Base-by-base conservation (phyloP, 2,888 invertebrate species). In the Stenolophus ochropezus region DNA sequence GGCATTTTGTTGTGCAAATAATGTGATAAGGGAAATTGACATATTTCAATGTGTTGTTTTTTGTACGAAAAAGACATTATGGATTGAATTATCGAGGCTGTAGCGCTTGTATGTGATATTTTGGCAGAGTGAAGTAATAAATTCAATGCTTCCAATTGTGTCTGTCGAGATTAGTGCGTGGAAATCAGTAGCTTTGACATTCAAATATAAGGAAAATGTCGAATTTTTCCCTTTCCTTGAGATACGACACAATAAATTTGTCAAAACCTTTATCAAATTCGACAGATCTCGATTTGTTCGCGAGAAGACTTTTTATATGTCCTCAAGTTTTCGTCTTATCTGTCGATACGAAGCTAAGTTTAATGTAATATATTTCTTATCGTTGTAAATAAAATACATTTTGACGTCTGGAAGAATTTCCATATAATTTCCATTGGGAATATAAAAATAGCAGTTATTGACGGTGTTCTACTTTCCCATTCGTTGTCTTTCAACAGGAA, bases 221-320 rank as follows among this genome's bases (percentile, higher is more conserved):
- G 73, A 6, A 51, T 27, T 75, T 75, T 47, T 65, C 74, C 25
- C 58, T 79, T 74, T 74, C 58, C 27, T 25, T 25, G 23, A 81
- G 75, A 81, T 75, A 75, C 75, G 81, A 81, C 75, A 81, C 81
- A 81, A 81, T 81, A 81, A 81, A 81, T 81, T 81, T 81, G 81
- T 81, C 81, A 81, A 81, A 81, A 81, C 81, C 81, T 81, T 81
- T 81, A 81, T 81, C 81, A 75, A 65, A 81, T 61, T 65, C 65
- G 81, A 81, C 81, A 81, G 58, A 81, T 74, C 65, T 81, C 81
- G 81, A 81, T 81, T 75, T 75, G 75, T 81, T 75, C 61, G 51
- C n/a, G 61, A 16, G 42, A 49, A 51, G 56, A 49, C 75, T 65
- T 81, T 81, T 75, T 81, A 81, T 75, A 56, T 81, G 69, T 80